Base-by-base conservation (phyloP, 2,888 invertebrate genomes). In the Stenolophus ochropezus region DNA sequence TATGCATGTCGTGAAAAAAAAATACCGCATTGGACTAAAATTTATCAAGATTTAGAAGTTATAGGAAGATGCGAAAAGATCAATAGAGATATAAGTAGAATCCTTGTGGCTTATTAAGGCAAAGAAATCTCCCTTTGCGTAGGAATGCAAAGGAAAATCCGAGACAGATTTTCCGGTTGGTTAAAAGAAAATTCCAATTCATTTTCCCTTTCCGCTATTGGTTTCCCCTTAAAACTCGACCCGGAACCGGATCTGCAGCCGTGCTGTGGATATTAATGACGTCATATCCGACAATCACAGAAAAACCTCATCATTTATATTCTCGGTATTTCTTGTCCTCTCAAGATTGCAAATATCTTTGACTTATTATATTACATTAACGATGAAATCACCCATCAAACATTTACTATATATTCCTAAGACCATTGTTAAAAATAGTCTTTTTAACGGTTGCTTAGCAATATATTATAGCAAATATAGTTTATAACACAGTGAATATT, bases 161-260 rank as follows among this genome's bases (percentile, higher is more conserved):
- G 73, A 80, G 73, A 73, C 80, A 80, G 80, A 80, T 80, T 80
- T 80, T 80, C 80, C 80, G 80, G 80, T 53, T 80, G 73, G 80
- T 80, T 80, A 56, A 80, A 80, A 80, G 80, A 80, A 80, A 80
- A 80, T 80, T 80, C 71, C 80, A 80, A 80, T 80, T 80, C 80
- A 80, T 80, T 80, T 80, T 80, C 80, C 73, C 33, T 56, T 80
- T 80, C 80, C 80, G 80, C 71, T 80, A 80, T 80, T 47, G 80
- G 80, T 80, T 71, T 80, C 73, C 80, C 56, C 42, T 80, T 80
- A 80, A 80, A 73, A 80, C 73, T 73, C 73, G 20, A 4, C 33
- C 65, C 73, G 16, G 49, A 51, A 69, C 33, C 73, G 27, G 53
- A 53, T 73, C 71, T 53, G 51, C 27, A 61, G 42, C 23, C 53